These are phyloP conservation scores for Heliconius nattereri DNA, from an alignment of 1,140 invertebrate species.

Conservation along the genomic window DNA sequence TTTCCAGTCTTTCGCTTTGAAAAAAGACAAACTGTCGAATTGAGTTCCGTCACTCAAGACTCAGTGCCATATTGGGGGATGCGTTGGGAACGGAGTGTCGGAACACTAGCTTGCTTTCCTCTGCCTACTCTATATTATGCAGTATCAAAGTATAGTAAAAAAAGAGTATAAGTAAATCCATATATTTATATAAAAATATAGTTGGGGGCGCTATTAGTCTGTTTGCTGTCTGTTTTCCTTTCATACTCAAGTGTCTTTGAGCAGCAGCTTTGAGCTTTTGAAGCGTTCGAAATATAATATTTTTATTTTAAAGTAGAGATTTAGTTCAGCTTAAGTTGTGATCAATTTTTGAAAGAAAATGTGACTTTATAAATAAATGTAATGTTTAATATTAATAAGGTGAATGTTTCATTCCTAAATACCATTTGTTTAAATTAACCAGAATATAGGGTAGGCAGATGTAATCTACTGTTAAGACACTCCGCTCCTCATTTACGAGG, in stretches of 20 bases:
- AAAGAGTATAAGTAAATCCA: too few relatives aligned
- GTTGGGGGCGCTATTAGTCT: conserved; percentile 2
- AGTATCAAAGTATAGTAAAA: background rate
- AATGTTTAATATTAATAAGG: too few relatives aligned
- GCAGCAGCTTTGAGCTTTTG: background rate
- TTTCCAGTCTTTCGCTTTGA: background rate
- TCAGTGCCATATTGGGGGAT: background rate
- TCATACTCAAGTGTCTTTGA: conserved; percentile 9
- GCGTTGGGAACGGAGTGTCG: background rate
- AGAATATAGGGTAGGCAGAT: too few relatives aligned
- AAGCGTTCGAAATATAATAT: background rate
- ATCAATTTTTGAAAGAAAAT: background rate
- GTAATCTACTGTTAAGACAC: too few relatives aligned
- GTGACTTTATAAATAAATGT: too few relatives aligned
- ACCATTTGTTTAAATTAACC: too few relatives aligned
- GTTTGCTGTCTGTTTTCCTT: conserved; percentile 21
- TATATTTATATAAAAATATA: conserved; percentile 9
- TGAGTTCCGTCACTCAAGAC: background rate
- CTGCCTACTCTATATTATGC: background rate
- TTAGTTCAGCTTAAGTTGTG: background rate
- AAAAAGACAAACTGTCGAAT: background rate
- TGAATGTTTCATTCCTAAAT: too few relatives aligned
- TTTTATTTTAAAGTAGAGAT: background rate
- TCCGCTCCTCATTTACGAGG: too few relatives aligned
- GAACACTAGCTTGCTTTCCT: background rate